Evolutionary conservation across 2,797 vertebrate genomes (phyloP), one percentile per base, ranked within the genome.

Genomic region (Fundulus diaphanus): DNA sequence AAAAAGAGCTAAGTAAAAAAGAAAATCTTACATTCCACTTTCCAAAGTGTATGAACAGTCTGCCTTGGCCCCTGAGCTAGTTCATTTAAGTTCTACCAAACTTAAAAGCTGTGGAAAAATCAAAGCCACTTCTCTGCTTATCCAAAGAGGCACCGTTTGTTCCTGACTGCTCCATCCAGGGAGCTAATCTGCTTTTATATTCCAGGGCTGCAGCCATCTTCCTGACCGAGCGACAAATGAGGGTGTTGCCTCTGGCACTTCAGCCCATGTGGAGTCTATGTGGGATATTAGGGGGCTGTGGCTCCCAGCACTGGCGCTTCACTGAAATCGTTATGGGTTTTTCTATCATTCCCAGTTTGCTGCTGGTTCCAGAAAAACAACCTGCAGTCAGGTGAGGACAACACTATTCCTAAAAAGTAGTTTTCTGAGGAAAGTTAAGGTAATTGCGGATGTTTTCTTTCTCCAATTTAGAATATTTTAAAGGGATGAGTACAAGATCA

Each of bases 211-310:
- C 81, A 57, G 87, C 84, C 86, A 76, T 90, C 76, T 83, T 76
- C 78, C 83, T 84, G 81, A 91, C 87, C 88, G 70, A 74, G 75
- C 86, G 84, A 92, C 90, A 82, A 84, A 92, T 80, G 84, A 85
- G 89, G 84, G 71, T 59, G 85, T 86, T 76, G 77, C 84, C 86
- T 84, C 74, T 77, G 88, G 87, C 86, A 80, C 84, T 59, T 77
- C 74, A 40, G 74, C 82, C 85, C 68, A 66, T 79, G 84, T 78
- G 82, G 76, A 83, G 83, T 82, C 77, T 74, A 84, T 81, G 79
- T 72, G 72, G 81, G 72, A 78, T 90, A 86, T 86, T 49, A 77
- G 82, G 71, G 86, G 83, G 78, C 83, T 65, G 83, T 68, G 89
- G 80, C 80, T 90, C 84, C 66, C 72, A 70, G 74, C 72, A 63